These are phyloP conservation scores for Lepidurus arcticus DNA, from an alignment of 1,140 invertebrate genomes.

Conservation along the genomic window DNA sequence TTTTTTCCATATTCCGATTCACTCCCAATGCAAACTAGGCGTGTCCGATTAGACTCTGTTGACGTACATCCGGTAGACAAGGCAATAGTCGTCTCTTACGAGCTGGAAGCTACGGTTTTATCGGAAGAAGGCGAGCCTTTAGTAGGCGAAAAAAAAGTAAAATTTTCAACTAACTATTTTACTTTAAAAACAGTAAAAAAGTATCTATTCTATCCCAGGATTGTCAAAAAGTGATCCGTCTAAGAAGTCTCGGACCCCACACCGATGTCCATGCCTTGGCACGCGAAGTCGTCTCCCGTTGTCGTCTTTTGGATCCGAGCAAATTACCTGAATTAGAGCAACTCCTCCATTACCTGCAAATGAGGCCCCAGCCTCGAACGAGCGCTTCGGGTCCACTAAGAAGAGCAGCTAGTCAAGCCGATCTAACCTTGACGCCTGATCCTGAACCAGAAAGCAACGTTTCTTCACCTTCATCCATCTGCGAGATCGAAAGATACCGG, in stretches of 20 bases:
- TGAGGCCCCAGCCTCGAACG: conserved; percentile 49
- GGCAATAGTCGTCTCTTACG: conserved; percentile 83
- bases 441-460: not conserved
- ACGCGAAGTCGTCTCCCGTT: conserved; percentile 80
- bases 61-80: conserved; percentile 87
- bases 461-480: conserved; percentile 52
- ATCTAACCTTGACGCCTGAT: not conserved
- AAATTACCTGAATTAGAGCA: conserved; percentile 82
- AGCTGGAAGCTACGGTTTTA: conserved; percentile 76
- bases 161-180: conserved; percentile 25
- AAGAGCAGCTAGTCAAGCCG: not conserved
- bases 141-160: conserved; percentile 75
- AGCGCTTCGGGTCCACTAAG: conserved; percentile 37
- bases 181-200: not conserved
- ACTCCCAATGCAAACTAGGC: not conserved
- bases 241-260: conserved; percentile 72
- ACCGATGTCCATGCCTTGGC: conserved; percentile 74
- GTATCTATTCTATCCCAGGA: conserved; percentile 49
- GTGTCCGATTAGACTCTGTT: conserved; percentile 48
- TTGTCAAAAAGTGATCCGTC: conserved; percentile 74
- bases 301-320: conserved; percentile 77
- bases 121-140: conserved; percentile 76
- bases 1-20: not conserved
- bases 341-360: conserved; percentile 84
- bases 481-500: conserved; percentile 86